Base-by-base conservation (phyloP, 2,888 invertebrate genomes). In the Pegoplata infirma region DNA sequence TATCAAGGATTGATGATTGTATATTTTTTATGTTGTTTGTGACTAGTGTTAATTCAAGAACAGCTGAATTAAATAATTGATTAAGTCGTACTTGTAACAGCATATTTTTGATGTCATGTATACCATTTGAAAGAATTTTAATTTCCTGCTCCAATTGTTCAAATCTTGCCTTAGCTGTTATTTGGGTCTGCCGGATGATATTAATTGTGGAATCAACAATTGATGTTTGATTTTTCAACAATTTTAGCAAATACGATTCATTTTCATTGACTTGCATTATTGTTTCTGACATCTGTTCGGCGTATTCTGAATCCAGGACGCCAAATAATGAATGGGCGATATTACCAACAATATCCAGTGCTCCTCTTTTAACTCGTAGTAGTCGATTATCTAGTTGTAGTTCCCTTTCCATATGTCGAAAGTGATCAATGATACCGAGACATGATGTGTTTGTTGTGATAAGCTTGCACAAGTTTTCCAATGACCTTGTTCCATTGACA, bases 171-270 rank as follows among this genome's bases (percentile, higher is more conserved):
- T 23, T 53, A 53, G 28, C 4, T 53, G 53, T 14, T 28, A 53
- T 6, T 53, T 53, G 53, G 23, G 16, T 23, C 25, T 53, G 25
- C 3, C 53, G 53, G 3, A 53, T 53, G 25, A 53, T 53, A 53
- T 53, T 47, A n/a, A n/a, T n/a, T n/a, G n/a, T n/a, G n/a, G n/a
- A n/a, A n/a, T n/a, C n/a, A n/a, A n/a, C n/a, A n/a, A 47, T 17
- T 47, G 47, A 17, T 7, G 47, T 47, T 47, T 47, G 47, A 8
- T 47, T 47, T 47, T 47, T 47, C 6, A 47, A 10, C 7, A 19
- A 47, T 47, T 19, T 47, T 10, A 47, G 6, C 16, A 53, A 53
- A n/a, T n/a, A n/a, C n/a, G n/a, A n/a, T n/a, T n/a, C n/a, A n/a
- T n/a, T n/a, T n/a, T n/a, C n/a, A n/a, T 10, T 53, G n/a, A 19